Percentiles rank a stretch among this genome's conserved stretches.
Evolutionary conservation across 2,888 invertebrate genomes (phyloP).

Genomic region (Orchesella flavescens): DNA sequence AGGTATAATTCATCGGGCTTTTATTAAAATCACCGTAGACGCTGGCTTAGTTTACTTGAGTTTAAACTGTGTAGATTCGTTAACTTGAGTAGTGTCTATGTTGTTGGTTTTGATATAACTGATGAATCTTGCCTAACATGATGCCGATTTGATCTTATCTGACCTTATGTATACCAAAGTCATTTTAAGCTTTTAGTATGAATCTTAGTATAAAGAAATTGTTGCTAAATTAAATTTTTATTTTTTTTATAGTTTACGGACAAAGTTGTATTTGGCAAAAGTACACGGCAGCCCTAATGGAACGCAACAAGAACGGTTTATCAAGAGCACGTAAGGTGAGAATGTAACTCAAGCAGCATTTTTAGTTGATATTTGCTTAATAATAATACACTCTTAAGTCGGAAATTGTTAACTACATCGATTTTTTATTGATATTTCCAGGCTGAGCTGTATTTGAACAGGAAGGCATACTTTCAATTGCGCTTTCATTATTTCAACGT

Average conservation of each 20-base stretch:
- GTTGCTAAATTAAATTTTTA: not conserved
- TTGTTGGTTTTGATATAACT: not conserved
- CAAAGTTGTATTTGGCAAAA: no score
- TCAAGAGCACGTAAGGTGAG: no score
- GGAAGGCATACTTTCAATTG: slow-evolving; percentile 35
- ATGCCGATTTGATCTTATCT: slow-evolving; percentile 59
- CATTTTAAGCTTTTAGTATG: not conserved
- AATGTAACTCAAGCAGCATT: no score
- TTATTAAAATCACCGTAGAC: not conserved
- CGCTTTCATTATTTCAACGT: slow-evolving; percentile 39
- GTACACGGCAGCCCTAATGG: no score
- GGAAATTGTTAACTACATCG: no score
- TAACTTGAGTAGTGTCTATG: not conserved
- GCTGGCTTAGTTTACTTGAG: slow-evolving; percentile 7
- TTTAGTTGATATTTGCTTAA: no score
- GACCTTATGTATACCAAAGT: slow-evolving; percentile 9
- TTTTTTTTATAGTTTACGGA: not conserved
- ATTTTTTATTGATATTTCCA: not conserved
- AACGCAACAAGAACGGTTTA: no score
- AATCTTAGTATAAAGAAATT: not conserved
- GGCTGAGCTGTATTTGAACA: not conserved
- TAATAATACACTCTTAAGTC: no score
- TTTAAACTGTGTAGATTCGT: not conserved
- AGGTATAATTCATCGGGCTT: not conserved
- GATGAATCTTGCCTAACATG: slow-evolving; percentile 23